Percentiles rank a stretch among this genome's conserved stretches.
These are phyloP conservation scores for Oxytorus armatus DNA, from an alignment of 2,888 invertebrate species.

Conservation along the genomic window DNA sequence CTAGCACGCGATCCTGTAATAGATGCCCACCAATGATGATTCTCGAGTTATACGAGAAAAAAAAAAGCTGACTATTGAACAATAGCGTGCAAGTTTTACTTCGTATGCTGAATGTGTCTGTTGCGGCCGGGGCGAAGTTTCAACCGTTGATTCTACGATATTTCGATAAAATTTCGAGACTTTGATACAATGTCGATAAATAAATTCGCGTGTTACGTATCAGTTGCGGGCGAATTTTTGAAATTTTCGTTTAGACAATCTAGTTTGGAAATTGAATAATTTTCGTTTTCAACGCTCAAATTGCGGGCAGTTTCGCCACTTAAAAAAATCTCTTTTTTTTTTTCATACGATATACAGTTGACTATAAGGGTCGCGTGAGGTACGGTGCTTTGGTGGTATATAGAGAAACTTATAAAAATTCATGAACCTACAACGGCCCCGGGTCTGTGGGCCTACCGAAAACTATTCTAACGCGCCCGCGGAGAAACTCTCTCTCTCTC, in stretches of 20 bases:
- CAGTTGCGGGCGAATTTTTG: too few relatives aligned
- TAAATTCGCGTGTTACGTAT: too few relatives aligned
- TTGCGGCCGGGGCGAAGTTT: too few relatives aligned
- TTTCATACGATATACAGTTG: slow-evolving; percentile 18
- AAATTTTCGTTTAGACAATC: neutral
- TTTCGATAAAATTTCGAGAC: too few relatives aligned
- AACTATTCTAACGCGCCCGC: slow-evolving; percentile 62
- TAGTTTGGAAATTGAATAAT: neutral
- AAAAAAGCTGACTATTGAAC: slow-evolving; percentile 13
- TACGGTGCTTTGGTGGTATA: slow-evolving; percentile 21
- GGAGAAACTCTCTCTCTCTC: slow-evolving; percentile 19
- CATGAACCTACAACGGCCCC: slow-evolving; percentile 50
- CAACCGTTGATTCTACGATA: too few relatives aligned
- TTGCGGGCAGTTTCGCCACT: slow-evolving; percentile 16
- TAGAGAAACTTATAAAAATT: slow-evolving; percentile 64
- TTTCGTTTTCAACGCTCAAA: neutral
- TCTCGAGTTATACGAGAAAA: neutral
- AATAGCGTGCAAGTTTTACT: neutral
- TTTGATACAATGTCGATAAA: too few relatives aligned
- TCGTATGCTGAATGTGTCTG: neutral
- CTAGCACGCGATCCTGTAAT: slow-evolving; percentile 11
- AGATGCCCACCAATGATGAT: slow-evolving; percentile 28
- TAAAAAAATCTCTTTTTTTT: slow-evolving; percentile 10
- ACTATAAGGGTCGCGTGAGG: slow-evolving; percentile 34
- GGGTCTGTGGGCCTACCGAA: slow-evolving; percentile 54